phyloP scores from a whole-genome alignment of 2,113 vertebrate species.

The Balaeniceps rex region DNA sequence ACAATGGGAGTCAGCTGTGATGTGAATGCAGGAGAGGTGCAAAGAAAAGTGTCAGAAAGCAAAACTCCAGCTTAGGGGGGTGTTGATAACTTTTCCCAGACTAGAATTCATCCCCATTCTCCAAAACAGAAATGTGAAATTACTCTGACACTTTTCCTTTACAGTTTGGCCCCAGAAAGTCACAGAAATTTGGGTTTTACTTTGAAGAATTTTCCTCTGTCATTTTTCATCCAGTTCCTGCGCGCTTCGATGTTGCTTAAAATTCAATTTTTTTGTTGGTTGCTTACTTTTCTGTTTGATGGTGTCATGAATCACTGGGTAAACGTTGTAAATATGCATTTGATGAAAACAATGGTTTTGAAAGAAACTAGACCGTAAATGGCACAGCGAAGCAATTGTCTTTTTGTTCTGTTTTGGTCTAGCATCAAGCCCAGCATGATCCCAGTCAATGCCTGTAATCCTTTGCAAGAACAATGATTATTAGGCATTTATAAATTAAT shows the following conservation, averaged over 20 bases:
- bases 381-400: not conserved
- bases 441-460: not conserved
- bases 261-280: not conserved
- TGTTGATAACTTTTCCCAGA: not conserved
- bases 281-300: not conserved
- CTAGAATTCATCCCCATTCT: not conserved
- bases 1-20: not conserved
- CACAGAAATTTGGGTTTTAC: not conserved
- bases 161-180: not conserved
- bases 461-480: not conserved
- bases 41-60: not conserved
- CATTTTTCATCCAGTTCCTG: not conserved
- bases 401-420: not conserved
- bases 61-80: not conserved
- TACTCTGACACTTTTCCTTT: not conserved
- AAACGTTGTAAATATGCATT: not conserved
- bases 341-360: not conserved
- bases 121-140: not conserved
- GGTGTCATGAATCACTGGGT: not conserved
- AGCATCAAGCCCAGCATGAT: not conserved
- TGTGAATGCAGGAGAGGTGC: not conserved
- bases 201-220: not conserved
- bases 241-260: not conserved
- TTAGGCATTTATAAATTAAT: not conserved
- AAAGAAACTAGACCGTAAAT: not conserved